Base-by-base conservation (phyloP, 2,888 invertebrate species). In the Sarcophaga carnaria region DNA sequence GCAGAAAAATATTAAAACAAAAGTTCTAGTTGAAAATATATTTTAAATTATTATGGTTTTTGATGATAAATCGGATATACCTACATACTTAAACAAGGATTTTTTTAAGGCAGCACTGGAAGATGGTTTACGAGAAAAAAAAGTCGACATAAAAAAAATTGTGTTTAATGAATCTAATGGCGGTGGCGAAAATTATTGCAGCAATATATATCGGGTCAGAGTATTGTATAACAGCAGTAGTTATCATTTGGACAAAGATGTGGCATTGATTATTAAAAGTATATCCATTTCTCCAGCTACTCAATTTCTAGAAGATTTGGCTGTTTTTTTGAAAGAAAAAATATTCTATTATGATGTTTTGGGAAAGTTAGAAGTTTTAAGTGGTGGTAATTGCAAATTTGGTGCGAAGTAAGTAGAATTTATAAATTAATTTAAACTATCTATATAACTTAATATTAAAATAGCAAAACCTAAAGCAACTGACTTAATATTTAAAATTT, bases 261-360 rank as follows among this genome's bases (percentile, higher is more conserved):
- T 92, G 88, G 90, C 91, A 1, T 47, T 93, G 89, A 93, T 93
- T 86, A 91, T 93, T 3, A 93, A 93, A 87, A 92, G 90, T 76
- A 93, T 93, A 72, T 91, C 91, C 25, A 93, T 93, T 20, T 92
- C 92, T 11, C 92, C 92, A 47, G 94, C 94, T 25, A 93, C 93
- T 63, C 90, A 91, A 11, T 92, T 94, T 60, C 92, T 94, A 60
- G 94, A 91, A 90, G 94, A 94, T 22, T 64, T 94, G 54, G 92
- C 94, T 3, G 93, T 94, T 11, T 94, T 94, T 89, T 90, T 93
- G 86, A 93, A 93, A 60, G 94, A 94, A 90, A 92, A 92, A 27
- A 92, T 93, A 88, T 94, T 94, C 92, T 94, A 90, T 64, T 91
- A 90, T n/a, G 92, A 92, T 89, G 93, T 93, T 10, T 90, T 94